phyloP scores from a whole-genome alignment of 2,888 invertebrate genomes.

The Seira sanloemensis region DNA sequence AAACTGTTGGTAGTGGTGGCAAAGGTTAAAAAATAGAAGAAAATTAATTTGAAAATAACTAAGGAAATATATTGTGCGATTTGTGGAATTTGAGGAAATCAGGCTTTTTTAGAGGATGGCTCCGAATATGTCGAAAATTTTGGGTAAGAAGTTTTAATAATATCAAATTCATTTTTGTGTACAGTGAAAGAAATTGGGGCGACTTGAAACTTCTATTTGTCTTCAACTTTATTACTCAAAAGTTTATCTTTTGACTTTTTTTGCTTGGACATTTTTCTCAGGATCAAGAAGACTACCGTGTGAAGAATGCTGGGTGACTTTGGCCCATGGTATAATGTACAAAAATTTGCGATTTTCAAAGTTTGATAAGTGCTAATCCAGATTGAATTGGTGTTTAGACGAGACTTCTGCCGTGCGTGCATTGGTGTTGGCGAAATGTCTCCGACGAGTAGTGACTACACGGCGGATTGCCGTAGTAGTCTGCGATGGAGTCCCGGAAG shows the following conservation, averaged over 20 bases:
- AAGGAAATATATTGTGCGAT: neutral
- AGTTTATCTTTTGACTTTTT: neutral
- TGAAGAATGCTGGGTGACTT: constrained; percentile 52
- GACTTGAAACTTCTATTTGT: neutral
- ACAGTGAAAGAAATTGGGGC: neutral
- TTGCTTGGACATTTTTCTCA: neutral
- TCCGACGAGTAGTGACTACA: constrained; percentile 50
- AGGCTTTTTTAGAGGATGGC: constrained; percentile 24
- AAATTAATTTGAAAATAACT: neutral
- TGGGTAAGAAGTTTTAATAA: constrained; percentile 28
- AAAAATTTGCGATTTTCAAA: neutral
- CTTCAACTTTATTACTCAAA: neutral
- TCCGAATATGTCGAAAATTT: constrained; percentile 36
- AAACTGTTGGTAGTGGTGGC: neutral
- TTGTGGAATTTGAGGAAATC: neutral
- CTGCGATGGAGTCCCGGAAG: constrained; percentile 37
- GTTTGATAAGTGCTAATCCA: neutral
- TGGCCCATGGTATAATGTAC: constrained; percentile 15
- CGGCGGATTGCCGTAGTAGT: constrained; percentile 54
- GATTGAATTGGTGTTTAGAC: constrained; percentile 5
- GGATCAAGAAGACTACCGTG: constrained; percentile 37
- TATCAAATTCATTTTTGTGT: neutral
- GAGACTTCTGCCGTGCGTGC: constrained; percentile 43
- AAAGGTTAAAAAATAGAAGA: neutral
- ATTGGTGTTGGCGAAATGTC: constrained; percentile 43